Evolutionary conservation across 2,888 invertebrate species (phyloP), one percentile per base, ranked within the genome.

Genomic region (Ormyrus rosae): DNA sequence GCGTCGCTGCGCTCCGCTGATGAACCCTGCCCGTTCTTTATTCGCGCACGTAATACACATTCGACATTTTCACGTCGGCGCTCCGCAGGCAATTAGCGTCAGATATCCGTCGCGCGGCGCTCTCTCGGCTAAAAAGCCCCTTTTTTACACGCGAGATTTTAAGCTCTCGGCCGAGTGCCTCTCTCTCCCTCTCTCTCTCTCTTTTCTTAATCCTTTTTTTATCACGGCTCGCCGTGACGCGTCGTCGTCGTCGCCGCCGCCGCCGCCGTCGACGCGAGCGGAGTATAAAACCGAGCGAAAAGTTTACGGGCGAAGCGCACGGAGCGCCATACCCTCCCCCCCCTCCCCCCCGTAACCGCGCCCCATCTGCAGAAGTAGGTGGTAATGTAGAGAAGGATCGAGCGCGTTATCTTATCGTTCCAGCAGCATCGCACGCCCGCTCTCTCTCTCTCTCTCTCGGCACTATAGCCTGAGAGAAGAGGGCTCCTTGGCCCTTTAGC

Each of bases 401-500:
- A 81, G 84, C 76, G 84, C 80, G 85, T 87, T 87, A 87, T 88
- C 87, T 87, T 87, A 88, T 86, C 85, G 82, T 81, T 74, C 69
- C 81, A 81, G 80, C 80, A 78, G 79, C 74, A 79, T 82, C 79
- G 80, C 73, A 63, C 70, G 58, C 58, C 6, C 77, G 61, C 73
- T 63, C 46, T 65, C 58, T 60, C 60, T 48, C 10, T 65, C 58
- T 60, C 60, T 48, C 10, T 8, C 72, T 68, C n/a, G 51, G 55
- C 65, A 19, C 19, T 64, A 13, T 19, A 8, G n/a, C 19, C 6
- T 45, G 34, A 34, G 50, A 11, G 48, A 19, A 50, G 9, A 56
- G 56, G 34, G 67, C 61, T 10, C 19, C 53, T 46, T 53, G 78
- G 78, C 63, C 68, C 68, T 78, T 65, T 51, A 45, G 8, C 10